Evolutionary conservation across 1,140 invertebrate genomes (phyloP), one percentile per base, ranked within the genome.

Genomic region (Penaeus vannamei): DNA sequence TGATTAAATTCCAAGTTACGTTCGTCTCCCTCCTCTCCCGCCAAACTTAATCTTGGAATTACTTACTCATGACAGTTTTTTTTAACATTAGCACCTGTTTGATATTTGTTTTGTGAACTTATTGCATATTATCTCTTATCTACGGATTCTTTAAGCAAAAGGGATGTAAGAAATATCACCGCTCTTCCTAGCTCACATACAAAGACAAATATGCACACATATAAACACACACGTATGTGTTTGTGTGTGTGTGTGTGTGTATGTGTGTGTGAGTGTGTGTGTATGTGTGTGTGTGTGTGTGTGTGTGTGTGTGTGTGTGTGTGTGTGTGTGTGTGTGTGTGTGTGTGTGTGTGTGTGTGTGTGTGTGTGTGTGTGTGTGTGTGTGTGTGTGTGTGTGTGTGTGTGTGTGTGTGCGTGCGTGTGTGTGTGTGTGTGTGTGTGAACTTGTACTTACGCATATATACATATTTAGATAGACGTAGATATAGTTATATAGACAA

Each of bases 291-390:
- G 53, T 46, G 10, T 42, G 42, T 36, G 42, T 80, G 36, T 80
- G 10, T 80, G 42, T 80, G 17, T 80, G 23, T 80, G 10, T 80
- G 42, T 80, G 42, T 80, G 42, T 32, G 10, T 32, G 17, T 80
- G 42, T 80, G 42, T 80, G 10, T 32, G 42, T 80, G 42, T 80
- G 42, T 80, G 14, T 80, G 42, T 80, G 42, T 80, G 42, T 80
- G 14, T 80, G 42, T 80, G 42, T 80, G 42, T 46, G 12, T 80
- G 12, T 46, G 12, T 80, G 12, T 80, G 12, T 80, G 12, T 80
- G 5, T 80, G 5, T 80, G 5, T 80, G 5, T 80, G 5, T 80
- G 5, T 80, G 5, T 80, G 5, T 80, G 5, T 80, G 23, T 32
- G 36, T 80, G 23, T 80, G 23, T 80, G 23, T 80, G 23, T 32